phyloP scores from a whole-genome alignment of 2,113 vertebrate genomes.

The Nipponia nippon region DNA sequence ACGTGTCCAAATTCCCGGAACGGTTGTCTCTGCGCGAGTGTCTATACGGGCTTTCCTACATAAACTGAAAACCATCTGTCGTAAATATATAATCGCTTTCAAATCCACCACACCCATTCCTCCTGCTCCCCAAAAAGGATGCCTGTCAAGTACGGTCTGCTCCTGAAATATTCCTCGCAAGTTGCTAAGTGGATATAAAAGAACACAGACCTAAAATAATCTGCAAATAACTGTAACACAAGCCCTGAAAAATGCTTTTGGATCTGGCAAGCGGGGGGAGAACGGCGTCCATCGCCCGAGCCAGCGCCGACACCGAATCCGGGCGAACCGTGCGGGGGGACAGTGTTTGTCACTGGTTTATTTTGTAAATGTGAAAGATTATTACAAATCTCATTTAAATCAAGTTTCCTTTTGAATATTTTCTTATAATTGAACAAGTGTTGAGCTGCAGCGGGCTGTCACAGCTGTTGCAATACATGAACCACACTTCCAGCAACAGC shows the following conservation, averaged over 20 bases:
- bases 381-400: conserved; percentile 67
- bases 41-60: not conserved
- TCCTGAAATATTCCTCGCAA: conserved; percentile 29
- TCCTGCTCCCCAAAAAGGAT: not conserved
- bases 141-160: not conserved
- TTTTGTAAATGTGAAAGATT: conserved; percentile 37
- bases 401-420: conserved; percentile 62
- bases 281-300: not conserved
- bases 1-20: not conserved
- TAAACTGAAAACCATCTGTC: conserved; percentile 22
- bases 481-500: conserved; percentile 69
- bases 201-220: conserved; percentile 59
- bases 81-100: not conserved
- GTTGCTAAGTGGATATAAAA: conserved; percentile 56
- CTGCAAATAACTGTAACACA: conserved; percentile 49
- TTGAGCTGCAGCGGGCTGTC: conserved; percentile 67
- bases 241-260: conserved; percentile 11
- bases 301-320: not conserved
- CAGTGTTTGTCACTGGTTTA: not conserved
- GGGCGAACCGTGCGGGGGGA: not conserved
- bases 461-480: conserved; percentile 77
- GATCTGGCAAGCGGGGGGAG: not conserved
- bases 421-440: conserved; percentile 74
- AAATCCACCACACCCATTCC: not conserved
- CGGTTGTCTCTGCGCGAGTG: not conserved